These are phyloP conservation scores for Ryuthela nishihirai DNA, from an alignment of 2,888 invertebrate species.

Conservation along the genomic window DNA sequence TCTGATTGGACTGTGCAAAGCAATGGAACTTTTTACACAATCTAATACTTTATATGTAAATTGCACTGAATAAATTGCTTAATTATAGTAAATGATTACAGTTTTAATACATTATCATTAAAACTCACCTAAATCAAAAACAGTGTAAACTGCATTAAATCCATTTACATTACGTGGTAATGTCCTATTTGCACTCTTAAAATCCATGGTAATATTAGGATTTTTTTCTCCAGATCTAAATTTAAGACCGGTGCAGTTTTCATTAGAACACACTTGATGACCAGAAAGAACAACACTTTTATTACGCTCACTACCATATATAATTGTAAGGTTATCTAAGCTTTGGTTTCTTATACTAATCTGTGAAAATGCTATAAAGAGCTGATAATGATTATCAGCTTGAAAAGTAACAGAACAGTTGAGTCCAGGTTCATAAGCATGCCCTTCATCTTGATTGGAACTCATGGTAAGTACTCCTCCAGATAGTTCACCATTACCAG, in stretches of 20 bases:
- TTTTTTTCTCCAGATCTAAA: conserved; percentile 28
- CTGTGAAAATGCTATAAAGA: conserved; percentile 24
- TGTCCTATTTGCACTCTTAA: conserved; percentile 22
- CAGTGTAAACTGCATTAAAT: conserved; percentile 25
- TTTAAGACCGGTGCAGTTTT: conserved; percentile 29
- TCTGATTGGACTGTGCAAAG: too few species aligned
- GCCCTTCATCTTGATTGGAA: not conserved
- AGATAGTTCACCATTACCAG: conserved; percentile 5
- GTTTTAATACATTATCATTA: too few species aligned
- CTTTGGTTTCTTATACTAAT: conserved; percentile 27
- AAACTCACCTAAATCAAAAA: conserved; percentile 23
- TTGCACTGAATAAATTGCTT: too few species aligned
- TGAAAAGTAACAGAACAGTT: conserved; percentile 23
- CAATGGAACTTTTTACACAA: too few species aligned
- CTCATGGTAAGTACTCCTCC: conserved; percentile 12
- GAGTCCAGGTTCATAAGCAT: conserved; percentile 11
- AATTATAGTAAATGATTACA: too few species aligned
- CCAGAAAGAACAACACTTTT: conserved; percentile 6
- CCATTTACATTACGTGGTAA: conserved; percentile 31
- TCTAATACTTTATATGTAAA: too few species aligned
- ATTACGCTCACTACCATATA: conserved; percentile 3
- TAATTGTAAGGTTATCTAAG: conserved; percentile 22
- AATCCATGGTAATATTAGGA: conserved; percentile 22
- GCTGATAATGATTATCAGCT: conserved; percentile 4
- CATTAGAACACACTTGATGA: conserved; percentile 28